Percentiles rank a stretch among this genome's conserved stretches.
Conservation (phyloP, 1,140 invertebrate genomes). For the Caenorhabditis inopinata region DNA sequence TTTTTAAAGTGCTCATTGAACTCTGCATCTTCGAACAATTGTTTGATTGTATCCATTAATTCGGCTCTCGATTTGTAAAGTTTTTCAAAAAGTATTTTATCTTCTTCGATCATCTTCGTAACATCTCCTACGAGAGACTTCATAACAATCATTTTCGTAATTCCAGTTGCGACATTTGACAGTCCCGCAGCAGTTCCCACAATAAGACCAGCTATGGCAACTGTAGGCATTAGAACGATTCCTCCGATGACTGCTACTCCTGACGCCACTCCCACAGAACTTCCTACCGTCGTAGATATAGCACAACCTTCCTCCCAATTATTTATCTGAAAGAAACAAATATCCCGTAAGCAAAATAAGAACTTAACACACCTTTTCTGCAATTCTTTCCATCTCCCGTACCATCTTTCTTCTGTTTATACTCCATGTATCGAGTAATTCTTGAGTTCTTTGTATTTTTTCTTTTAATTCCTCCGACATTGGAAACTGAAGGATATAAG, state of each 20-base stretch:
- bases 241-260: slow-evolving; percentile 61
- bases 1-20: background rate
- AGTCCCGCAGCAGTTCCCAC: slow-evolving; percentile 72
- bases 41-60: background rate
- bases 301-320: slow-evolving; percentile 16
- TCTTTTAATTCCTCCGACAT: too few species aligned
- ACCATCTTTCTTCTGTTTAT: background rate
- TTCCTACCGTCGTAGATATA: slow-evolving; percentile 37
- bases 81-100: background rate
- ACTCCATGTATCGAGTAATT: background rate
- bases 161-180: slow-evolving; percentile 90
- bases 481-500: too few species aligned
- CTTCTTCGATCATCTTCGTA: background rate
- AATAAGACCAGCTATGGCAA: slow-evolving; percentile 19
- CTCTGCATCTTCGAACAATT: background rate
- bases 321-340: slow-evolving; percentile 27
- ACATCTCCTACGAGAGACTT: background rate
- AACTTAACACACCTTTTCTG: background rate
- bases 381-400: background rate
- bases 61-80: background rate
- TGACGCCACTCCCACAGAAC: slow-evolving; percentile 67
- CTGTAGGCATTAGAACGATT: slow-evolving; percentile 46
- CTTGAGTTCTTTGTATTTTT: too few species aligned
- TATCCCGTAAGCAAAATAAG: too few species aligned
- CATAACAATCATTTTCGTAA: slow-evolving; percentile 83